Conservation (phyloP, 2,797 vertebrate genomes). For the Halcyon badia region DNA sequence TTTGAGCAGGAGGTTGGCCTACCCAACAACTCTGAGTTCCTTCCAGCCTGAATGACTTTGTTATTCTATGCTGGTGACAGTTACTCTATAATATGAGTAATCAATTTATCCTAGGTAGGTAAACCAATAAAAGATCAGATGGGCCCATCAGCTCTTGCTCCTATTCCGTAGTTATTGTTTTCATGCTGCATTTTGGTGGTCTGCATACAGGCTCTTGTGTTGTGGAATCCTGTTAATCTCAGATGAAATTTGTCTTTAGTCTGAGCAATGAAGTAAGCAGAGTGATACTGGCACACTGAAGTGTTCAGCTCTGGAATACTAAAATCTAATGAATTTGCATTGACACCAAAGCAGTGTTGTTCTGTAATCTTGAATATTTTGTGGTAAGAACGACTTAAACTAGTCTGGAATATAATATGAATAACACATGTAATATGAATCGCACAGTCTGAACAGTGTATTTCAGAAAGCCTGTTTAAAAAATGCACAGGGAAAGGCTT, state of each 20-base stretch:
- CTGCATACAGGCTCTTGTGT: neutral
- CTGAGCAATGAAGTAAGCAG: neutral
- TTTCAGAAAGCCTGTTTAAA: neutral
- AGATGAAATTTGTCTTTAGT: neutral
- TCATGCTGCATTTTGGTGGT: neutral
- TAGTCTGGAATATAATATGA: neutral
- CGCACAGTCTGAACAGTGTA: accelerated
- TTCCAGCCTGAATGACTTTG: neutral
- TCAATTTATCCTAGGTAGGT: neutral
- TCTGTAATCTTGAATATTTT: neutral
- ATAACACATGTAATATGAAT: neutral
- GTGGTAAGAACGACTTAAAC: neutral
- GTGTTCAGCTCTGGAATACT: neutral
- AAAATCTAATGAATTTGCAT: neutral
- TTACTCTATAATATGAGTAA: neutral
- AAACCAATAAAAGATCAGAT: neutral
- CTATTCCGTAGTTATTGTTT: neutral
- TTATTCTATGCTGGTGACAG: neutral
- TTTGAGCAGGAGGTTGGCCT: neutral
- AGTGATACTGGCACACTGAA: neutral
- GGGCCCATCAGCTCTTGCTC: neutral
- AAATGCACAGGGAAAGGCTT: neutral
- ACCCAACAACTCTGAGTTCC: accelerated
- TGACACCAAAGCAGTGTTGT: neutral
- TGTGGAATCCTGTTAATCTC: neutral